Evolutionary conservation across 2,113 vertebrate species (phyloP), one percentile per base, ranked within the genome.

Genomic region (Phocoena sinus): DNA sequence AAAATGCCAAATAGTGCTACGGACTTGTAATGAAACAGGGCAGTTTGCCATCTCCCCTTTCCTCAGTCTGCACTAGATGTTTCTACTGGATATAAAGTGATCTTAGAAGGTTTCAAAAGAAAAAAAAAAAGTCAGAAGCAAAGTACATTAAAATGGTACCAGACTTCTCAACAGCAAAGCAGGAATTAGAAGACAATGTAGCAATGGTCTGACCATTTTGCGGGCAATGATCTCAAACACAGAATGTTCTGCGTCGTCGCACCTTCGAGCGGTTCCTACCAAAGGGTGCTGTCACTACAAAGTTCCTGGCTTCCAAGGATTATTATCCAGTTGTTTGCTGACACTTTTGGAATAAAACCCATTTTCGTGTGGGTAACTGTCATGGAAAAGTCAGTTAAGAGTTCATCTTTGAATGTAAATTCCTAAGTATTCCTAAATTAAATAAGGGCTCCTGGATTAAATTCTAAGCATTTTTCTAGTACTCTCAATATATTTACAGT

Each of bases 401-500:
- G 89, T 53, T 70, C 41, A 68, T 41, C 47, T 26, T 28, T 21
- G 28, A 31, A 36, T 4, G 26, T 23, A 81, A 47, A 58, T 23
- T 36, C 38, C 21, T 6, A 85, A 33, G 25, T 41, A 10, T 15
- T 84, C 41, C 31, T 56, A 81, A 17, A 58, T 74, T 58, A 68
- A 71, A 38, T 26, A 56, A 31, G 12, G 53, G 18, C 3, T 58
- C 44, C 47, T 60, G 47, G 20, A 14, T 53, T 50, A 65, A 65
- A n/a, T 14, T 38, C 21, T 36, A 67, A 36, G n/a, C 20, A 12
- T 23, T 36, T 26, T 38, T 50, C 17, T 9, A 31, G 18, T 4
- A 1, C 47, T 17, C 58, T 1, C 50, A 31, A n/a, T 74, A 5
- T 17, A 10, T 3, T 20, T 6, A 20, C 2, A n/a, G n/a, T 36